These are phyloP conservation scores for Myanophis thanlyinensis DNA, from an alignment of 2,113 vertebrate species.

Conservation along the genomic window DNA sequence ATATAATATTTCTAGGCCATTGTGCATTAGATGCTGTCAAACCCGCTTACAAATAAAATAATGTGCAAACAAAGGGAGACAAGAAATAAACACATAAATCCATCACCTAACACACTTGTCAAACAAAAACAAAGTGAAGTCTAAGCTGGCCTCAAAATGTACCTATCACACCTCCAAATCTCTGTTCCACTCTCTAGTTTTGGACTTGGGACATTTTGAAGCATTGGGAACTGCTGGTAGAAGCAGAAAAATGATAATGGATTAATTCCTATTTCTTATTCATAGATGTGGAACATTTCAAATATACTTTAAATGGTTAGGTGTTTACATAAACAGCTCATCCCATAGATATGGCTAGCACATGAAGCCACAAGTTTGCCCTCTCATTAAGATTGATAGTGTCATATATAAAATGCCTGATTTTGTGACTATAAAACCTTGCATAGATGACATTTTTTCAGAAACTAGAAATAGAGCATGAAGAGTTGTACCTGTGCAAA, in stretches of 20 bases:
- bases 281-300: neutral
- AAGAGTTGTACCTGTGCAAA: neutral
- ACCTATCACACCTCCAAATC: neutral
- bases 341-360: neutral
- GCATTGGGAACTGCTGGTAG: neutral
- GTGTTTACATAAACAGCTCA: neutral
- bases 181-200: neutral
- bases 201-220: neutral
- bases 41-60: neutral
- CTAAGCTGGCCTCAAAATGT: neutral
- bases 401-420: neutral
- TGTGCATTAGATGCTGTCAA: neutral
- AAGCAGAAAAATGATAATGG: neutral
- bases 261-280: neutral
- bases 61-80: neutral
- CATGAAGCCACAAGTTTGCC: neutral
- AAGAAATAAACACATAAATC: neutral
- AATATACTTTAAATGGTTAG: neutral
- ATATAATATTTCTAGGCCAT: neutral
- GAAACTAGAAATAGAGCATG: neutral
- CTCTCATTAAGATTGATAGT: neutral
- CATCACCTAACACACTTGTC: neutral
- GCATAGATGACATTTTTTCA: neutral
- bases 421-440: neutral
- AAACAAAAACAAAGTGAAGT: neutral